phyloP scores from a whole-genome alignment of 2,113 vertebrate species.

The Ranitomeya variabilis region DNA sequence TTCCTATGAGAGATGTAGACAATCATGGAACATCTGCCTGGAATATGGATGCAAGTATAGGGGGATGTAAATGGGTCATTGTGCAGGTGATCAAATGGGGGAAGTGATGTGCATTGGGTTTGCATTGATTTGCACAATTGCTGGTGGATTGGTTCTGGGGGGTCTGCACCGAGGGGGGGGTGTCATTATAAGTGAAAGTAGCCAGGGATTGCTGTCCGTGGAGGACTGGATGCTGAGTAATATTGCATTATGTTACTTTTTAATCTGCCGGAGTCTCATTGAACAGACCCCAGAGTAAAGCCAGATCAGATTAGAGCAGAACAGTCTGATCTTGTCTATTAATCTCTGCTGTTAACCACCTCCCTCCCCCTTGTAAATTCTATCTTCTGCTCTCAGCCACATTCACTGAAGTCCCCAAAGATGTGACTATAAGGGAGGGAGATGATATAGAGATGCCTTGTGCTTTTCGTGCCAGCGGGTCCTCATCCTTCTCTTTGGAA shows the following conservation, averaged over 20 bases:
- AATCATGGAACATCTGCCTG: constrained; percentile 33
- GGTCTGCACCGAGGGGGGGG: background rate
- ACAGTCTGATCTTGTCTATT: constrained; percentile 51
- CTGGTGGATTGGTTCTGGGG: background rate
- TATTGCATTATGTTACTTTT: constrained; percentile 46
- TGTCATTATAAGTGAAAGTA: constrained; percentile 37
- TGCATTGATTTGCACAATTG: background rate
- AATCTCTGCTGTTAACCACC: constrained; percentile 61
- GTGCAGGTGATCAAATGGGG: background rate
- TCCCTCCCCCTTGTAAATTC: constrained; percentile 63
- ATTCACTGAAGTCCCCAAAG: constrained; percentile 94
- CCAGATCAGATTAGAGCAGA: constrained; percentile 19
- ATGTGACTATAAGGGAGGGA: constrained; percentile 91
- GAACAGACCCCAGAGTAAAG: constrained; percentile 23
- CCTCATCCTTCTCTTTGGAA: constrained; percentile 89
- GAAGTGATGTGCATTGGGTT: background rate
- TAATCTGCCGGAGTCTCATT: constrained; percentile 54
- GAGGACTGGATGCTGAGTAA: constrained; percentile 5
- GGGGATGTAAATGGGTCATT: background rate
- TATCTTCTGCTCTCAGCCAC: constrained; percentile 76
- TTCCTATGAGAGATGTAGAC: constrained; percentile 30
- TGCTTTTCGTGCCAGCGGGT: constrained; percentile 87
- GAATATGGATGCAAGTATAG: background rate
- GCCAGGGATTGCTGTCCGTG: constrained; percentile 27
- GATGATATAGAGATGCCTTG: constrained; percentile 97